Percentiles rank a stretch among this genome's conserved stretches.
Evolutionary conservation across 2,113 vertebrate genomes (phyloP).

Genomic region (Entelurus aequoreus): DNA sequence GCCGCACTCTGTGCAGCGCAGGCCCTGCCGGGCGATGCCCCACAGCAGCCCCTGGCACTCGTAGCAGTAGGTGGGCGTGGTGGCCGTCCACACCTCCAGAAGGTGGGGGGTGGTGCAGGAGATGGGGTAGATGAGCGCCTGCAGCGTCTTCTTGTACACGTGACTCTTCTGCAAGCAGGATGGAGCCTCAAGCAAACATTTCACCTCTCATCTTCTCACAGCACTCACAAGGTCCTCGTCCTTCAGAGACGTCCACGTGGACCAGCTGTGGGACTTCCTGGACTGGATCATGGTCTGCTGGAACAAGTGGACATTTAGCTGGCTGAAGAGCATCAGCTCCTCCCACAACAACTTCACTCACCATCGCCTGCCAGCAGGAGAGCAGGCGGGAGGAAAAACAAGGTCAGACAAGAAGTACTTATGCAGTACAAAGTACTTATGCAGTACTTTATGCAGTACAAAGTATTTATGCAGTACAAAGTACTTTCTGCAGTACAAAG

Average conservation of each 20-base stretch:
- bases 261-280: conserved; percentile 88
- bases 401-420: conserved; percentile 7
- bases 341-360: conserved; percentile 42
- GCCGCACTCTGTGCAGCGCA: conserved; percentile 92
- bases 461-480: no score
- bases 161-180: conserved; percentile 80
- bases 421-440: no score
- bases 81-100: conserved; percentile 96
- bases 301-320: background rate
- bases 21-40: conserved; percentile 95
- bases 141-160: conserved; percentile 93
- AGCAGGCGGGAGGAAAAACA: conserved; percentile 6
- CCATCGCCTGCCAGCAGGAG: conserved; percentile 51
- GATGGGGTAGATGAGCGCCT: conserved; percentile 98
- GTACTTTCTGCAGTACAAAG: no score
- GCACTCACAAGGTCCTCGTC: conserved; percentile 91
- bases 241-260: conserved; percentile 88
- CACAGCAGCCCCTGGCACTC: conserved; percentile 96
- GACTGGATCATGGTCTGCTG: conserved; percentile 89
- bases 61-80: conserved; percentile 95
- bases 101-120: conserved; percentile 96
- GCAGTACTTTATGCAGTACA: no score
- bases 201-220: no score
- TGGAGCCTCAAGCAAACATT: no score
- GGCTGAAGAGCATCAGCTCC: background rate